Conservation (phyloP, 2,797 vertebrate species). For the Gallinago solitaria region DNA sequence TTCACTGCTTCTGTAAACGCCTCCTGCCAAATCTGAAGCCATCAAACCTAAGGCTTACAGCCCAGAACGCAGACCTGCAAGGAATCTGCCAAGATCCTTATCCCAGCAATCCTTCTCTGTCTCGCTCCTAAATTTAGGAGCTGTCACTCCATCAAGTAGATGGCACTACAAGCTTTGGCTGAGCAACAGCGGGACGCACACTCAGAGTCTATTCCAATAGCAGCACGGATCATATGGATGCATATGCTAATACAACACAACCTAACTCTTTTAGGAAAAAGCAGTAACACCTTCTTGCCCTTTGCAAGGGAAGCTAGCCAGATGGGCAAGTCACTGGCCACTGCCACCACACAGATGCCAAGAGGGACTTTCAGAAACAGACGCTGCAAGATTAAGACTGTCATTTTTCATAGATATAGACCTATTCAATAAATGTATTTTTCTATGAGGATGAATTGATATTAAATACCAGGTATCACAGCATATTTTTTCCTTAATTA, state of each 20-base stretch:
- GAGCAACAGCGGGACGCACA: rapidly evolving
- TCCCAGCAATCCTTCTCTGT: not conserved
- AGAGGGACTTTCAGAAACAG: not conserved
- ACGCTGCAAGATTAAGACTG: not conserved
- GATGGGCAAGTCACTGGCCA: not conserved
- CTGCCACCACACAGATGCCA: not conserved
- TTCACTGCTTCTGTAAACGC: not conserved
- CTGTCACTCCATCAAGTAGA: not conserved
- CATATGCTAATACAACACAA: not conserved
- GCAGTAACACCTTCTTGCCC: rapidly evolving
- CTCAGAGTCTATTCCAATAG: not conserved
- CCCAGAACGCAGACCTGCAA: not conserved
- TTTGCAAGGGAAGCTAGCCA: not conserved
- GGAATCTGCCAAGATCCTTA: not conserved
- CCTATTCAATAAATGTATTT: not conserved
- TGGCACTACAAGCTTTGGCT: constrained; percentile 31
- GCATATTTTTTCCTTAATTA: not conserved
- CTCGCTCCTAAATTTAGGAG: not conserved
- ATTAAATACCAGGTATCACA: not conserved
- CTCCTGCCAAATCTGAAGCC: not conserved
- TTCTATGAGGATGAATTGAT: not conserved
- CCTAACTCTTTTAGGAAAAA: not conserved
- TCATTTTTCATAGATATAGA: not conserved
- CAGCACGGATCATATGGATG: not conserved
- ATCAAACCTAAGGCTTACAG: not conserved